A percentile compares a stretch with the other conserved stretches of the same genome.
Evolutionary conservation across 2,113 vertebrate genomes (phyloP).

Genomic region (Gymnocephalus cernua): DNA sequence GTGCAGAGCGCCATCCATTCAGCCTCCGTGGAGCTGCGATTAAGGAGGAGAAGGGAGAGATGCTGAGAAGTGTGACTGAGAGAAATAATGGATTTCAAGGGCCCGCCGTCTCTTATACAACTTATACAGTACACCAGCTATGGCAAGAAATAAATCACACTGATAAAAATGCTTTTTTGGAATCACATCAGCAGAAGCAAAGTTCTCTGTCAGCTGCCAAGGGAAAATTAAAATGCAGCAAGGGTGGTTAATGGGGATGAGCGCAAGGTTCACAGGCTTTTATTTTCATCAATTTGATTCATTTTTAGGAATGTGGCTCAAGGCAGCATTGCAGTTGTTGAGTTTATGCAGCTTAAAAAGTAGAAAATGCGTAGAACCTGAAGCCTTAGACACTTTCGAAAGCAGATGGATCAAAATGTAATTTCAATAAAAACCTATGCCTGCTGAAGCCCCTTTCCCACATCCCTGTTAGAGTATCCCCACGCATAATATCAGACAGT

Average conservation of each 20-base stretch:
- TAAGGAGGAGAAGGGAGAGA: constrained; percentile 27
- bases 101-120: constrained; percentile 18
- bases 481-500: neutral
- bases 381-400: neutral
- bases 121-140: constrained; percentile 14
- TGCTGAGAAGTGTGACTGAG: constrained; percentile 48
- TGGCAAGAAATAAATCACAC: constrained; percentile 46
- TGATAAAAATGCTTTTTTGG: constrained; percentile 24
- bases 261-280: constrained; percentile 40
- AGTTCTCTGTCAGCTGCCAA: constrained; percentile 52
- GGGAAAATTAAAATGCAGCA: constrained; percentile 26
- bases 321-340: constrained; percentile 5
- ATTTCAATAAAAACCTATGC: constrained; percentile 41
- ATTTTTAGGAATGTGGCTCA: constrained; percentile 19
- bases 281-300: constrained; percentile 38
- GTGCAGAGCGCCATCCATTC: constrained; percentile 30
- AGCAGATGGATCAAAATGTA: constrained; percentile 18
- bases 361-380: constrained; percentile 18
- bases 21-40: constrained; percentile 34
- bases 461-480: neutral
- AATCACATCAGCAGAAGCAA: constrained; percentile 47
- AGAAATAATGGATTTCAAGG: constrained; percentile 65
- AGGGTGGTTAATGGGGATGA: constrained; percentile 38
- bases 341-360: constrained; percentile 25
- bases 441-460: constrained; percentile 6